Evolutionary conservation across 64 coral and sea anemone genomes (phyloP).

Genomic region (Pachyseris speciosa): DNA sequence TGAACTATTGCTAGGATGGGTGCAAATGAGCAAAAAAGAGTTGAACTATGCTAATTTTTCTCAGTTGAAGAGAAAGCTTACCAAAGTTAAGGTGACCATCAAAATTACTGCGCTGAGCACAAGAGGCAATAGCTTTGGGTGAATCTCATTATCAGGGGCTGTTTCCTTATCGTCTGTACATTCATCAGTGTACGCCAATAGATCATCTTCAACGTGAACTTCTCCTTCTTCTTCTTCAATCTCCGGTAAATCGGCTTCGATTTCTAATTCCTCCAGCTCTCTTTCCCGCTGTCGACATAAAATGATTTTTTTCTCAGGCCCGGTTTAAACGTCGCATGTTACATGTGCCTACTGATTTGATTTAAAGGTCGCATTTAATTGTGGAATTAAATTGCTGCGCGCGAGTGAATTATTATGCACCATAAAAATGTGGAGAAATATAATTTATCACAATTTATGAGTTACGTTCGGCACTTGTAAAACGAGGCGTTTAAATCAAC

Average conservation of each 20-base stretch:
- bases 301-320: too few relatives aligned
- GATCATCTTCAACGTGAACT: not conserved
- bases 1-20: too few relatives aligned
- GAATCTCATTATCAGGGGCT: not conserved
- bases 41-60: too few relatives aligned
- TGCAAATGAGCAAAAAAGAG: too few relatives aligned
- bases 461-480: too few relatives aligned
- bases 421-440: too few relatives aligned
- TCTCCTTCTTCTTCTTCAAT: conserved; percentile 20
- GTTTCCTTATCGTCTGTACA: not conserved
- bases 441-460: too few relatives aligned
- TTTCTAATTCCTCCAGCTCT: not conserved
- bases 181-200: not conserved
- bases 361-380: too few relatives aligned
- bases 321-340: not conserved
- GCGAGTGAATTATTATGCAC: too few relatives aligned
- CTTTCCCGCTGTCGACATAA: not conserved
- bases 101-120: not conserved
- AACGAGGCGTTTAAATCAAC: too few relatives aligned
- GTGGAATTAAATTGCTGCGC: too few relatives aligned
- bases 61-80: not conserved
- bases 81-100: not conserved
- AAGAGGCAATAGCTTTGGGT: conserved; percentile 30
- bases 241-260: not conserved
- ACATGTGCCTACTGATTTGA: not conserved